Percentiles rank a stretch among this genome's conserved stretches.
Evolutionary conservation across 2,797 vertebrate genomes (phyloP).

Genomic region (Chelon auratus): DNA sequence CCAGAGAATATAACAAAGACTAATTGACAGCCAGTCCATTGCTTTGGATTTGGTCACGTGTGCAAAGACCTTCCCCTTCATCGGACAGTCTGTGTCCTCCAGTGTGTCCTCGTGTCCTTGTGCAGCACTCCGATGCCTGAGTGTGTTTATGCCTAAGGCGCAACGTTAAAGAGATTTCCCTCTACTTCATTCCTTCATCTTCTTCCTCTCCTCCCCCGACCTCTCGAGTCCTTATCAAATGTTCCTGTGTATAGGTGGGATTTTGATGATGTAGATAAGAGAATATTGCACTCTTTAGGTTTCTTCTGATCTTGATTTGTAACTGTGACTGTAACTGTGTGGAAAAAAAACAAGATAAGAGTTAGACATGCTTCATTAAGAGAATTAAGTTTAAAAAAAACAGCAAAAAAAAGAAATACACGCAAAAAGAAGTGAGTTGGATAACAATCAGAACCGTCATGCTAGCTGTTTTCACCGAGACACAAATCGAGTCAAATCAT

Average conservation of each 20-base stretch:
- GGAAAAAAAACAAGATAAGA: conserved; percentile 73
- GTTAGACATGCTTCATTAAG: conserved; percentile 76
- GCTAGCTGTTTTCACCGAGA: conserved; percentile 62
- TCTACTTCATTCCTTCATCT: conserved; percentile 28
- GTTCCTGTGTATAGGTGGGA: conserved; percentile 78
- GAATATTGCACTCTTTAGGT: conserved; percentile 79
- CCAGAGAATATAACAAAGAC: conserved; percentile 64
- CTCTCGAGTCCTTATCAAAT: conserved; percentile 58
- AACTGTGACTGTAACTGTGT: conserved; percentile 80
- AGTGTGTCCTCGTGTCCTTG: conserved; percentile 69
- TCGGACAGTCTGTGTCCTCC: conserved; percentile 71
- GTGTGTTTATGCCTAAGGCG: conserved; percentile 73
- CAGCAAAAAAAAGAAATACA: not conserved
- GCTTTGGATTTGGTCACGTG: conserved; percentile 71
- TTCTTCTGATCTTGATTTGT: conserved; percentile 80
- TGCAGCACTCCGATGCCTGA: conserved; percentile 71
- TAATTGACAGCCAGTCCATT: conserved; percentile 45
- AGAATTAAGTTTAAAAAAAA: conserved; percentile 56
- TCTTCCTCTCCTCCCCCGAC: conserved; percentile 7
- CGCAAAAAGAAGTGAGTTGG: conserved; percentile 26
- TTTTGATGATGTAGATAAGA: conserved; percentile 80
- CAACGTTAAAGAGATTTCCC: conserved; percentile 72
- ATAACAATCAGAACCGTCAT: conserved; percentile 65
- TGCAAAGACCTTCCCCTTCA: conserved; percentile 71
- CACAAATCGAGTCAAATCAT: conserved; percentile 67